Evolutionary conservation across 2,888 invertebrate species (phyloP).

Genomic region (Heliconius aoede): DNA sequence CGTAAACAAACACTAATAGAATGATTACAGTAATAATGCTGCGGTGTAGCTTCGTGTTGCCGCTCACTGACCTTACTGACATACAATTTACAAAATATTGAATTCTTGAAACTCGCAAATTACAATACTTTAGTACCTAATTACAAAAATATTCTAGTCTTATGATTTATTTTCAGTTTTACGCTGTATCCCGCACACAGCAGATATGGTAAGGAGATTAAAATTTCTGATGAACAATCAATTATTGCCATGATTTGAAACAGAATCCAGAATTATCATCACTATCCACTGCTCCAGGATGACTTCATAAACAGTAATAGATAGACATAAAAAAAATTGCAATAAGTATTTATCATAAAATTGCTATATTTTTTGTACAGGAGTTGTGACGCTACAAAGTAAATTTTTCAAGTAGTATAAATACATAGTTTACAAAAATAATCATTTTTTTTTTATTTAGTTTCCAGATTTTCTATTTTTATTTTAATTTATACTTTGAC

Average conservation of each 20-base stretch:
- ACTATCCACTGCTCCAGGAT: not conserved
- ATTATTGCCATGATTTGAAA: not conserved
- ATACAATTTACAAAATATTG: constrained; percentile 33
- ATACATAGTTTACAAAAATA: not conserved
- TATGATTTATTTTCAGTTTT: no score
- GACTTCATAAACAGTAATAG: not conserved
- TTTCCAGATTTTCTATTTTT: not conserved
- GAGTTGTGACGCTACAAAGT: not conserved
- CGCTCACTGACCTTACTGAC: constrained; percentile 48
- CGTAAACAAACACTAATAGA: constrained; percentile 38
- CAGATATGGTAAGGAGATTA: not conserved
- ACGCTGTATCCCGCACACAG: no score
- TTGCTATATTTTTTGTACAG: constrained; percentile 6
- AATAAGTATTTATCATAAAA: not conserved
- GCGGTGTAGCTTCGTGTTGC: constrained; percentile 45
- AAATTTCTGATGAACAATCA: not conserved
- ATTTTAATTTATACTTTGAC: no score
- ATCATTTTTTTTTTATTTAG: not conserved
- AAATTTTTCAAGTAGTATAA: not conserved
- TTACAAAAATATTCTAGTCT: not conserved
- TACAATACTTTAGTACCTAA: not conserved
- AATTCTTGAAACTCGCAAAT: not conserved
- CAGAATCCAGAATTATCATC: not conserved
- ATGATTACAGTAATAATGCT: constrained; percentile 46
- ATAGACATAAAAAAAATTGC: not conserved